These are phyloP conservation scores for Alexandromys fortis DNA, from an alignment of 2,113 vertebrate species.

Conservation along the genomic window DNA sequence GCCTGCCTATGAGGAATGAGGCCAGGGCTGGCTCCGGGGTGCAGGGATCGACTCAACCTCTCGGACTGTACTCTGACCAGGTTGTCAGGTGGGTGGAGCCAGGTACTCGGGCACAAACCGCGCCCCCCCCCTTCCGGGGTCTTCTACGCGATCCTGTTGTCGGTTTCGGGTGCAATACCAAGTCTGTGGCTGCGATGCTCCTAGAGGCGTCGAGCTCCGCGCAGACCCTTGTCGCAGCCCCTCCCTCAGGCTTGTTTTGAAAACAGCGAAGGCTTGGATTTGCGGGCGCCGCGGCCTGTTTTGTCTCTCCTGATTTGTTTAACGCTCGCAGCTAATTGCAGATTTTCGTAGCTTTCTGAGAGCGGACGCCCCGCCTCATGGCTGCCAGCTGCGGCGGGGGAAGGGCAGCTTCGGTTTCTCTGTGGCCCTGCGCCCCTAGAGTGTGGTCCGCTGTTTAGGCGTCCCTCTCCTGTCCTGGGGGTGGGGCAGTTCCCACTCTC, in stretches of 20 bases:
- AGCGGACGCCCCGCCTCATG: neutral
- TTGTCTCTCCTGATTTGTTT: slow-evolving; percentile 67
- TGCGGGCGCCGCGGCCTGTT: slow-evolving; percentile 16
- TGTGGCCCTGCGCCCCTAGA: neutral
- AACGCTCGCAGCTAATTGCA: slow-evolving; percentile 57
- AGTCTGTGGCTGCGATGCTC: neutral
- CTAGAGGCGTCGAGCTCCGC: neutral
- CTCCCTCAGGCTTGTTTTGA: slow-evolving; percentile 54
- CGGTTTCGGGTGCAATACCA: neutral
- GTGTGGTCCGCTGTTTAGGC: neutral
- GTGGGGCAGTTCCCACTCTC: neutral
- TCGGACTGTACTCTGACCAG: neutral
- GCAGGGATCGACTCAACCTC: neutral
- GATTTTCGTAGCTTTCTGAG: slow-evolving; percentile 55
- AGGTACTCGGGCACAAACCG: too few species aligned
- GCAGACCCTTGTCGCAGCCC: neutral
- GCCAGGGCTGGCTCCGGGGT: neutral
- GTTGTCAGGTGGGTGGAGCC: neutral
- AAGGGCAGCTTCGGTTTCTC: neutral
- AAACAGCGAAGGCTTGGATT: slow-evolving; percentile 33
- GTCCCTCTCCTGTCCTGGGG: neutral
- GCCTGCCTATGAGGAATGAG: neutral
- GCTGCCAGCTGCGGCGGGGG: slow-evolving; percentile 60
- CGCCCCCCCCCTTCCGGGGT: neutral
- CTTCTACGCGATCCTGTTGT: neutral